phyloP scores from a whole-genome alignment of 2,888 invertebrate genomes.

The Xestia rhomboidea region DNA sequence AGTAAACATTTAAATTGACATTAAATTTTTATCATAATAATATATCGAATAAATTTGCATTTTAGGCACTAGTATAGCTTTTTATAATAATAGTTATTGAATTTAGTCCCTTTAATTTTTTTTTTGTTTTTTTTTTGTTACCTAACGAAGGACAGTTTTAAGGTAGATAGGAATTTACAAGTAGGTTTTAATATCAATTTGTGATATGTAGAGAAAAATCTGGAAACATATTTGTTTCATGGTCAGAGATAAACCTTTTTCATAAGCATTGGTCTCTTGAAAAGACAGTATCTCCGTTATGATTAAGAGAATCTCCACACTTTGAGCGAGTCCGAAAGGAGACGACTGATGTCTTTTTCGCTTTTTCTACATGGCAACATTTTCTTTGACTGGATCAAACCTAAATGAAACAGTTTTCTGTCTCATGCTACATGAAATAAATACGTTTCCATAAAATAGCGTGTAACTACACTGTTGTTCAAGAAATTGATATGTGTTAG shows the following conservation, averaged over 20 bases:
- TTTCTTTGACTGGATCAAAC: neutral
- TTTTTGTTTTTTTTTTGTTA: conserved; percentile 35
- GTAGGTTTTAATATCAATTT: conserved; percentile 32
- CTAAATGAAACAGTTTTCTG: neutral
- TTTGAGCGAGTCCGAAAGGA: neutral
- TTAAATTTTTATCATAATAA: conserved; percentile 11
- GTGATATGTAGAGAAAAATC: conserved; percentile 51
- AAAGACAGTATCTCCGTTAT: neutral
- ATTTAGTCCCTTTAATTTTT: conserved; percentile 37
- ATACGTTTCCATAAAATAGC: conserved; percentile 37
- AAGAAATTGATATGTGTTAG: conserved; percentile 68
- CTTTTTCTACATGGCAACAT: neutral
- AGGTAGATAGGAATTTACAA: conserved; percentile 1
- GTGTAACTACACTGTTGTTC: conserved; percentile 24
- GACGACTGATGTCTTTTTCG: neutral
- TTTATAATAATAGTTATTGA: conserved; percentile 41
- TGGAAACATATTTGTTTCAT: conserved; percentile 38
- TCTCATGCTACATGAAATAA: conserved; percentile 9
- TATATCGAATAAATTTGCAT: conserved; percentile 38
- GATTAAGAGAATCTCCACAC: neutral
- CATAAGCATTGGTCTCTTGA: neutral
- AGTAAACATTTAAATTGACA: conserved; percentile 50
- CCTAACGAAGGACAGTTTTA: conserved; percentile 29
- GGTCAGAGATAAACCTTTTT: neutral
- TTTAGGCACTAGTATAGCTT: conserved; percentile 70